Percentiles rank a stretch among this genome's conserved stretches.
Conservation (phyloP, 2,113 vertebrate species). For the Sturnira hondurensis region DNA sequence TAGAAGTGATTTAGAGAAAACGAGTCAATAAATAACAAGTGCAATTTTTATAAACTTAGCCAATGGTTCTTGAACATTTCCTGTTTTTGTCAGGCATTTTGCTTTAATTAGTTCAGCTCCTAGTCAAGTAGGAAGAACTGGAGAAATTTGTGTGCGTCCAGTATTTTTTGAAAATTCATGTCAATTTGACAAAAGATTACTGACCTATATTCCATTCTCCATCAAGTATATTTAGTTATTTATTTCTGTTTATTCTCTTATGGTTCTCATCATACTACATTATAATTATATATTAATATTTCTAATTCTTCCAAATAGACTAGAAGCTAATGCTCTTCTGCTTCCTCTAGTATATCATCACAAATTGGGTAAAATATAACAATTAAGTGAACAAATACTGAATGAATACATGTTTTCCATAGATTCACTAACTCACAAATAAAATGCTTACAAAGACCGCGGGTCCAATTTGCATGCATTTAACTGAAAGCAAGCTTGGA, state of each 20-base stretch:
- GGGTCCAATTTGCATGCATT: not conserved
- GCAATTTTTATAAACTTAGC: not conserved
- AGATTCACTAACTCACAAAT: not conserved
- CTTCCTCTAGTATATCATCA: not conserved
- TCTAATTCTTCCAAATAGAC: not conserved
- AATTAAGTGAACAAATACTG: not conserved
- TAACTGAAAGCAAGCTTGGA: not conserved
- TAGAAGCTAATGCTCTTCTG: not conserved
- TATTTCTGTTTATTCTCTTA: not conserved
- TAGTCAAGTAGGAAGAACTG: not conserved
- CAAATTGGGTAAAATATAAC: not conserved
- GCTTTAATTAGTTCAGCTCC: not conserved
- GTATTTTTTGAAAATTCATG: not conserved
- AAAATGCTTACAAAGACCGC: not conserved
- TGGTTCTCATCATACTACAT: not conserved
- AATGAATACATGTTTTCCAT: not conserved
- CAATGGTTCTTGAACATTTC: not conserved
- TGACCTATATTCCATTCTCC: not conserved
- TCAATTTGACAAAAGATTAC: not conserved
- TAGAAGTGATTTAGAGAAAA: not conserved
- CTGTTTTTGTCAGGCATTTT: not conserved
- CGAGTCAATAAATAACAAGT: not conserved
- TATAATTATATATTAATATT: not conserved
- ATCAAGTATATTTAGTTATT: not conserved
- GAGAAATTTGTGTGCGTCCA: not conserved